Evolutionary conservation across 2,888 invertebrate species (phyloP), one percentile per base, ranked within the genome.

Genomic region (Temnothorax unifasciatus): DNA sequence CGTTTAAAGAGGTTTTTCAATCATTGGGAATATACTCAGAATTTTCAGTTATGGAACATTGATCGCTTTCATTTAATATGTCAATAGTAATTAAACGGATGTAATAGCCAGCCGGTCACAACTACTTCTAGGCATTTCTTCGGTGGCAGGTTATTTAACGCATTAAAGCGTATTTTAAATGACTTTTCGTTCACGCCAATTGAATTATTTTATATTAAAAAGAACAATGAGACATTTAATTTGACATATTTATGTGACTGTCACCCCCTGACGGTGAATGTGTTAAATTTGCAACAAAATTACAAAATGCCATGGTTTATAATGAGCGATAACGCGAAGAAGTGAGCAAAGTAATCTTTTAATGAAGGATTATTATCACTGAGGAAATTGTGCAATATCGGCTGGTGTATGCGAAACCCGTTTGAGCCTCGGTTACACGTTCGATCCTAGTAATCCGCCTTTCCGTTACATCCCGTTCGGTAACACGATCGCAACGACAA

Each of bases 401-500:
- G 11, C 4, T n/a, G 29, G 6, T 66, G n/a, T 15, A 15, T 11
- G 13, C 11, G 2, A 21, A 47, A 9, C 21, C 18, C 34, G 54
- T 69, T 57, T 57, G 77, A 79, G 21, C 21, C 29, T n/a, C 29
- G 29, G 41, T 68, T 68, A 44, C 52, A 38, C 21, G 34, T 59
- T 47, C n/a, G 34, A 79, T 73, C 71, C 21, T 34, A 18, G 25
- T 59, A 57, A 57, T 29, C 59, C 6, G 50, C 21, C 47, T 73
- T 73, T 1, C 18, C 74, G 74, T 73, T 73, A 54, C 41, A 54
- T 54, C 25, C 41, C 25, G 52, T 68, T 52, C 11, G 59, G 79
- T 59, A 73, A 79, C 74, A 25, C 47, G 74, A 79, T 79, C 74
- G 38, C 25, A 25, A 47, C 21, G 73, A 34, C 21, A 34, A 18